phyloP scores from a whole-genome alignment of 2,888 invertebrate genomes.

The Dicyrtoma fusca region DNA sequence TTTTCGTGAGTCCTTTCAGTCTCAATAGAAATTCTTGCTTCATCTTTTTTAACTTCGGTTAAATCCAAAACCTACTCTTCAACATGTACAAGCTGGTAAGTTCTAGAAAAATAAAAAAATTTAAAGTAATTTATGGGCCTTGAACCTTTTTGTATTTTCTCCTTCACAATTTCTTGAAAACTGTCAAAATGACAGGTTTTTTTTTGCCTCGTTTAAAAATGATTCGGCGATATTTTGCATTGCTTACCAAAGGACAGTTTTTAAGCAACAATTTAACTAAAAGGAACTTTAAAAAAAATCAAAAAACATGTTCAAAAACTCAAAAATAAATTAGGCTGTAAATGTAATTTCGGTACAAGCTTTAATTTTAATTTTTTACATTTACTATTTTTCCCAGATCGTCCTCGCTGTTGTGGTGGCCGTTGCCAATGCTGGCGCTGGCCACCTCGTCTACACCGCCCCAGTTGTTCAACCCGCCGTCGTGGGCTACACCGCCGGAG shows the following conservation, averaged over 20 bases:
- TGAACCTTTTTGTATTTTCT: constrained; percentile 1
- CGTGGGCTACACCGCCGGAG: constrained; percentile 35
- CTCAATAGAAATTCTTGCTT: neutral
- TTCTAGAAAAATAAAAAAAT: neutral
- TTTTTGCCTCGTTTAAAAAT: too few species aligned
- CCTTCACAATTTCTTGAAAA: constrained; percentile 10
- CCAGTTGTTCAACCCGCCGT: constrained; percentile 29
- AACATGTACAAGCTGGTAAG: constrained; percentile 44
- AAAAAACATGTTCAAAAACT: too few species aligned
- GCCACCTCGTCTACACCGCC: constrained; percentile 17
- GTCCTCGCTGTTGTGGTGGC: constrained; percentile 39
- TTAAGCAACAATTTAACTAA: too few species aligned
- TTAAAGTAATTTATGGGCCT: neutral
- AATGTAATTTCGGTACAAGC: too few species aligned
- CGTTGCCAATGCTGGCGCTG: constrained; percentile 22
- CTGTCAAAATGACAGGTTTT: constrained; percentile 2
- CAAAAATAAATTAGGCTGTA: too few species aligned
- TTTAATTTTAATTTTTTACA: neutral
- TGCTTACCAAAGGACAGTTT: too few species aligned
- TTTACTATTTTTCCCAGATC: constrained; percentile 25
- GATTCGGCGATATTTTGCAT: too few species aligned
- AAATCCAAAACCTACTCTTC: neutral
- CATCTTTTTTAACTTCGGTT: neutral
- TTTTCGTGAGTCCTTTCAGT: neutral
- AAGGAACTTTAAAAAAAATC: too few species aligned